Evolutionary conservation across 2,888 invertebrate genomes (phyloP), one percentile per base, ranked within the genome.

Genomic region (Junonia oenone): DNA sequence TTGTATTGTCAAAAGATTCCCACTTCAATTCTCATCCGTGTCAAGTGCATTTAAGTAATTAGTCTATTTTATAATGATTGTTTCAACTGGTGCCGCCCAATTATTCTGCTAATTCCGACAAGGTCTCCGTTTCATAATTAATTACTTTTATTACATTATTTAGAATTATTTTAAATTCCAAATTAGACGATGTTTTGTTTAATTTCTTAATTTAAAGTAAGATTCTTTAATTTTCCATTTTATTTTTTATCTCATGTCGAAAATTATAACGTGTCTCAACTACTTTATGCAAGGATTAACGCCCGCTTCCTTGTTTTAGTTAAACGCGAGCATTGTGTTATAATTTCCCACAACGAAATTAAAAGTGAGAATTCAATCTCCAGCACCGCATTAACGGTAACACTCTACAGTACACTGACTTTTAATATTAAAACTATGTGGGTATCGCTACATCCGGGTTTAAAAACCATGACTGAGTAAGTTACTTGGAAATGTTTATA

Each of bases 341-440:
- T 48, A 63, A 59, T 66, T 77, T 76, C 73, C 68, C 74, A 83
- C 75, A 77, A 67, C 68, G 82, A 87, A 88, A 88, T 76, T 78
- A 86, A 86, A 82, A 87, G 87, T 87, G 79, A 80, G 78, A 77
- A 81, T 82, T 76, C 76, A 81, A 83, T 85, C 73, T 78, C 73
- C 69, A 40, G 19, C 66, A 67, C 69, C 62, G 68, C 67, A 73
- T 74, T 81, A 85, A 86, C 85, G 81, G 87, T 83, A 79, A 69
- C 69, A 69, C 64, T 72, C 64, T 68, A 78, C 80, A 78, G 73
- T 74, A 83, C 77, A 73, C 69, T 75, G 80, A 78, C 72, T 79
- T 73, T 76, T 74, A 78, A 81, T 78, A 82, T 81, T 78, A 81
- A 78, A 78, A 77, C 76, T 68, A 65, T 71, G 71, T 69, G 66